These are phyloP conservation scores for Macrosteles quadrilineatus DNA, from an alignment of 1,140 invertebrate species.

Conservation along the genomic window DNA sequence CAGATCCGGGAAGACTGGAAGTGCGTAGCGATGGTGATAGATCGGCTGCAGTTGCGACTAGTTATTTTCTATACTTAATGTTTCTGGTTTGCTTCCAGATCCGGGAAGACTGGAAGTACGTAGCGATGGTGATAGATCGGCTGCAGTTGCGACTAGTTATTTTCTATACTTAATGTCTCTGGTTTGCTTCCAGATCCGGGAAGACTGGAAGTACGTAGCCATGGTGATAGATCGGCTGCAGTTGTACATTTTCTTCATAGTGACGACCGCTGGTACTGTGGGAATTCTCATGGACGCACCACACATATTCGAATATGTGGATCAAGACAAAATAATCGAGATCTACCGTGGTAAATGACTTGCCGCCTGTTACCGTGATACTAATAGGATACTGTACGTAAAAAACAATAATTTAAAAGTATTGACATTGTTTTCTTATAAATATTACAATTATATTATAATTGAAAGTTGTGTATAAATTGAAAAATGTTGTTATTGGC, in stretches of 20 bases:
- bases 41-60: too few relatives aligned
- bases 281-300: conserved; percentile 99
- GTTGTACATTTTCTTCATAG: conserved; percentile 95
- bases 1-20: not conserved
- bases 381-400: conserved; percentile 24
- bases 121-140: conserved; percentile 98
- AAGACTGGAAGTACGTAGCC: conserved; percentile 99
- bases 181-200: conserved; percentile 73
- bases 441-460: conserved; percentile 38
- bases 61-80: too few relatives aligned
- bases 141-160: conserved; percentile 74
- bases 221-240: conserved; percentile 98
- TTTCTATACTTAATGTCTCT: not conserved
- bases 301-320: conserved; percentile 98
- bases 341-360: conserved; percentile 88
- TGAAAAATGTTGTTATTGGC: conserved; percentile 33
- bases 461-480: conserved; percentile 35
- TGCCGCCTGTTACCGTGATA: conserved; percentile 33
- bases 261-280: conserved; percentile 93
- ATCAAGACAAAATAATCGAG: conserved; percentile 95
- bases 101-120: too few relatives aligned
- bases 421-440: conserved; percentile 39
- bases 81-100: too few relatives aligned
- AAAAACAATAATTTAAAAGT: conserved; percentile 23
- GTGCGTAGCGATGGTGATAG: not conserved